phyloP scores from a whole-genome alignment of 2,797 vertebrate genomes.

The Anolis apletophallus region DNA sequence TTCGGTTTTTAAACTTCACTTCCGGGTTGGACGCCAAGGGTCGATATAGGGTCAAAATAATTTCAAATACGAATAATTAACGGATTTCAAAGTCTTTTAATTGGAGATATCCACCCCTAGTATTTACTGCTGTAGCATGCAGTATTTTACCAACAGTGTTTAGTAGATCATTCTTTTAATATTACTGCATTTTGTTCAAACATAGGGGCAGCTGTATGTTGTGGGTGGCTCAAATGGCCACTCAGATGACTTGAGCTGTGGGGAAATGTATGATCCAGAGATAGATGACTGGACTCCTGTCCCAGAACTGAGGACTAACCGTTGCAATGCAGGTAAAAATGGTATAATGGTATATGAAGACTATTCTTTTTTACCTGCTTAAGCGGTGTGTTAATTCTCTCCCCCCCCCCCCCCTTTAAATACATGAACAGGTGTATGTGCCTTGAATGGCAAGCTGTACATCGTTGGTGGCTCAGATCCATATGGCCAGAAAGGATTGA shows the following conservation, averaged over 20 bases:
- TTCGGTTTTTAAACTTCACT: too few species aligned
- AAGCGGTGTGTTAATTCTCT: neutral
- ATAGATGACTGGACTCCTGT: constrained; percentile 92
- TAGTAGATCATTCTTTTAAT: neutral
- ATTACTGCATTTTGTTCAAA: neutral
- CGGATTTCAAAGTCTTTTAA: too few species aligned
- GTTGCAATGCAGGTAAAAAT: constrained; percentile 93
- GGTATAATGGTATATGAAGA: accelerated
- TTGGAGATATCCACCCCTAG: too few species aligned
- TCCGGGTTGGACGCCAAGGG: too few species aligned
- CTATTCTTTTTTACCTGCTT: accelerated
- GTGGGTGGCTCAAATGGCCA: constrained; percentile 98
- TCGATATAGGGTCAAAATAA: too few species aligned
- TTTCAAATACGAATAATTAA: too few species aligned
- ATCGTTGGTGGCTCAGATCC: constrained; percentile 98
- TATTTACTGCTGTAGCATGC: neutral
- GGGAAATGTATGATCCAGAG: constrained; percentile 91
- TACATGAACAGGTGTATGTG: constrained; percentile 87
- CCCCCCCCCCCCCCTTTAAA: neutral
- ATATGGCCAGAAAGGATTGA: constrained; percentile 97
- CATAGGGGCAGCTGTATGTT: constrained; percentile 93
- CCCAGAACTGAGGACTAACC: constrained; percentile 95
- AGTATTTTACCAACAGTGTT: neutral
- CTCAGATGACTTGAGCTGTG: constrained; percentile 96
- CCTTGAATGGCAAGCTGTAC: constrained; percentile 92